Conservation (phyloP, 2,888 invertebrate species). For the Ophioninae sp. region DNA sequence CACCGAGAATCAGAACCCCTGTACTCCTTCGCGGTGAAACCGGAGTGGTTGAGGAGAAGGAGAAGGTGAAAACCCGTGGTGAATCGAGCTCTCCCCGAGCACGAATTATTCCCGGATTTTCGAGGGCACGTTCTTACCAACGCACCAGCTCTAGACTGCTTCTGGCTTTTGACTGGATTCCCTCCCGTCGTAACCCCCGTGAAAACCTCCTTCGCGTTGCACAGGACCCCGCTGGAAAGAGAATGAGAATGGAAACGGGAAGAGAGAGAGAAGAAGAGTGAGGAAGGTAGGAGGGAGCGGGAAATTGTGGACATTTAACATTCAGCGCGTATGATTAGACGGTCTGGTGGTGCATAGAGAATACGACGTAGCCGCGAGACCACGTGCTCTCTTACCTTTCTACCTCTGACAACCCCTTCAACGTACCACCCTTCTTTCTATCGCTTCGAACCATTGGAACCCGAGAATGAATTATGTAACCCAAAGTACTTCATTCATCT, state of each 20-base stretch:
- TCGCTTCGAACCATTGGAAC: constrained; percentile 66
- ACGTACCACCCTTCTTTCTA: constrained; percentile 44
- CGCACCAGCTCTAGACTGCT: constrained; percentile 43
- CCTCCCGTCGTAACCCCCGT: constrained; percentile 30
- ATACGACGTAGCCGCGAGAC: constrained; percentile 61
- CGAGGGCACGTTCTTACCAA: constrained; percentile 58
- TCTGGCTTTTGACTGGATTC: constrained; percentile 53
- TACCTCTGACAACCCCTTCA: constrained; percentile 37
- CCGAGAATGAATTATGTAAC: constrained; percentile 77
- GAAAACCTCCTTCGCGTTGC: constrained; percentile 34
- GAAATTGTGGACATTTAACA: constrained; percentile 72
- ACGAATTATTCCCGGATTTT: constrained; percentile 61
- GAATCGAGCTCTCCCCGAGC: constrained; percentile 49
- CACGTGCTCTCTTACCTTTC: constrained; percentile 47
- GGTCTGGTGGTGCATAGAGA: constrained; percentile 69
- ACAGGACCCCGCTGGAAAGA: constrained; percentile 11
- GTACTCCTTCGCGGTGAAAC: constrained; percentile 27
- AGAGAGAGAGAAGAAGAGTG: constrained; percentile 29
- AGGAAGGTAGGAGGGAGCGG: constrained; percentile 41
- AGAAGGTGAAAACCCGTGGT: constrained; percentile 46
- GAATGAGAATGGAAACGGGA: constrained; percentile 7
- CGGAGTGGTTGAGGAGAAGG: not conserved
- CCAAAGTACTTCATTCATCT: constrained; percentile 79
- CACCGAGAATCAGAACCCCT: constrained; percentile 48
- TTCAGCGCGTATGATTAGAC: constrained; percentile 75